Evolutionary conservation across 2,797 vertebrate genomes (phyloP).

Genomic region (Melanotaenia maccullochi): DNA sequence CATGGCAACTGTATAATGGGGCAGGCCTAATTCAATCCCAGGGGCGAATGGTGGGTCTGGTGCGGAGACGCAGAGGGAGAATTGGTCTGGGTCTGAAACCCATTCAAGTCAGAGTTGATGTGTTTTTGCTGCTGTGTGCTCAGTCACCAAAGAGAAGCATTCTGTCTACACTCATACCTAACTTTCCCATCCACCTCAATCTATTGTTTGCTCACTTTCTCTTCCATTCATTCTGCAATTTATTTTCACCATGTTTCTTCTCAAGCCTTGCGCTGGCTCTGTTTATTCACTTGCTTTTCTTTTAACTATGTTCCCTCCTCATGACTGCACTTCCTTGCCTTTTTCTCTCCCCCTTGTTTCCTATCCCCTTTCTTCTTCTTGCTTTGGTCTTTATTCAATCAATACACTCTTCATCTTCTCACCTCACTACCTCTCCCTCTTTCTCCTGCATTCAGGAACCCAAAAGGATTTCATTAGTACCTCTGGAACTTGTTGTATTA

Average conservation of each 20-base stretch:
- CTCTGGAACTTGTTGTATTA: constrained; percentile 81
- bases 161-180: constrained; percentile 48
- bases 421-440: constrained; percentile 25
- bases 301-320: constrained; percentile 43
- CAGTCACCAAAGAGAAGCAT: constrained; percentile 64
- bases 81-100: constrained; percentile 74
- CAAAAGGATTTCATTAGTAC: constrained; percentile 82
- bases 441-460: constrained; percentile 73
- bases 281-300: constrained; percentile 51
- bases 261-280: constrained; percentile 27
- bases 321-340: constrained; percentile 43
- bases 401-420: constrained; percentile 56
- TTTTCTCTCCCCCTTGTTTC: constrained; percentile 39
- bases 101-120: constrained; percentile 71
- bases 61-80: constrained; percentile 63
- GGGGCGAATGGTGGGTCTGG: constrained; percentile 72
- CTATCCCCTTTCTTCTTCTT: constrained; percentile 16
- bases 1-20: constrained; percentile 83
- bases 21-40: constrained; percentile 80
- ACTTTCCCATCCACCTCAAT: constrained; percentile 64
- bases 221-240: constrained; percentile 33
- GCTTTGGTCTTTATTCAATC: constrained; percentile 70
- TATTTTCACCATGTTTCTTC: constrained; percentile 29
- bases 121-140: constrained; percentile 62
- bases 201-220: constrained; percentile 41